Evolutionary conservation across 2,113 vertebrate genomes (phyloP).

Genomic region (Labeo rohita): DNA sequence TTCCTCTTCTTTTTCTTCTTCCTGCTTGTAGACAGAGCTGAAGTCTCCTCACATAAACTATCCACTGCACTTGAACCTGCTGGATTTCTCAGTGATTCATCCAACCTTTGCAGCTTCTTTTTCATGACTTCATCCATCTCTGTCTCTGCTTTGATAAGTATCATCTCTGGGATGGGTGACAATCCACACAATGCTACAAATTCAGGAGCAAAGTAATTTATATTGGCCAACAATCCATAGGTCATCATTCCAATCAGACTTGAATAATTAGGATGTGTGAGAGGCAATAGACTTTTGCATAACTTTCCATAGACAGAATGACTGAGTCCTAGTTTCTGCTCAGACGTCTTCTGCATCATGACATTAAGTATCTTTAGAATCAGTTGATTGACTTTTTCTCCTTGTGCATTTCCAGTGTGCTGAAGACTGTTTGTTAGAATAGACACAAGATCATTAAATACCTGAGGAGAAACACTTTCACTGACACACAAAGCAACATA

Average conservation of each 20-base stretch:
- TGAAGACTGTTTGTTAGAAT: constrained; percentile 47
- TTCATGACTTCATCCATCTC: constrained; percentile 8
- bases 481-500: constrained; percentile 40
- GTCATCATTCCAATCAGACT: neutral
- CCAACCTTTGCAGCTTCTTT: no score
- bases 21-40: no score
- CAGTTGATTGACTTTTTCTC: fast-evolving
- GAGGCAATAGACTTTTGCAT: constrained; percentile 48
- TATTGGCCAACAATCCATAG: neutral
- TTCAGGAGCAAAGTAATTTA: neutral
- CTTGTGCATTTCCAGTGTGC: neutral
- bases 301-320: no score
- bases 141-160: constrained; percentile 56
- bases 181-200: constrained; percentile 53
- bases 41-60: no score
- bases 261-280: neutral
- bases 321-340: constrained; percentile 11
- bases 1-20: no score
- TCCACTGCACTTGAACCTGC: no score
- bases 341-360: constrained; percentile 62
- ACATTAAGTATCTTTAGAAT: constrained; percentile 58
- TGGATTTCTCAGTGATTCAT: no score
- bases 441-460: neutral
- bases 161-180: constrained; percentile 59
- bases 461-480: constrained; percentile 7